phyloP scores from a whole-genome alignment of 2,113 vertebrate species.

The Ceratotherium simum region DNA sequence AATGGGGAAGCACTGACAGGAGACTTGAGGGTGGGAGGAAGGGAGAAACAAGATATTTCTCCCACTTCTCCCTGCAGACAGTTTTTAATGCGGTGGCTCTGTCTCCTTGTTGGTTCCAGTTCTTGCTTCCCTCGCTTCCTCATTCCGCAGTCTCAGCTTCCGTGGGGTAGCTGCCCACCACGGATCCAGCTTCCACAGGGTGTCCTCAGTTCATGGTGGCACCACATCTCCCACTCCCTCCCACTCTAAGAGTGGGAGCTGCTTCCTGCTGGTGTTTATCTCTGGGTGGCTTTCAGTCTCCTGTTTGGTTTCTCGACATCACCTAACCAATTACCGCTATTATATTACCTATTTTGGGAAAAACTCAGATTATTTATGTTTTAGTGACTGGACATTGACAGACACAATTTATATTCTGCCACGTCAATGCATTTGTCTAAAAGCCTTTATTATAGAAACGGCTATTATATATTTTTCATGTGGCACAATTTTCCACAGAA shows the following conservation, averaged over 20 bases:
- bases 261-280: not conserved
- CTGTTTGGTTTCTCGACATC: not conserved
- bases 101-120: not conserved
- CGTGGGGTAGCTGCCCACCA: fast-evolving
- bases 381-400: not conserved
- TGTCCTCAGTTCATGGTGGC: not conserved
- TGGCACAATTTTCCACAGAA: not conserved
- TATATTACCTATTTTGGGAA: not conserved
- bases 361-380: not conserved
- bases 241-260: not conserved
- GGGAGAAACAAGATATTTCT: not conserved
- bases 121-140: not conserved
- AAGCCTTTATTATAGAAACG: not conserved
- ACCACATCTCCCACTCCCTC: fast-evolving
- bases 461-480: not conserved
- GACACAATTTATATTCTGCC: not conserved
- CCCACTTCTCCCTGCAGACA: not conserved
- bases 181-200: fast-evolving
- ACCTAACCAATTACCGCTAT: not conserved
- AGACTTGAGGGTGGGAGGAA: not conserved
- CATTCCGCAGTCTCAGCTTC: not conserved
- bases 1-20: not conserved
- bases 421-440: not conserved
- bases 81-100: not conserved
- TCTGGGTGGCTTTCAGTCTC: not conserved